Evolutionary conservation across 2,113 vertebrate species (phyloP).

Genomic region (Sinocyclocheilus grahami): DNA sequence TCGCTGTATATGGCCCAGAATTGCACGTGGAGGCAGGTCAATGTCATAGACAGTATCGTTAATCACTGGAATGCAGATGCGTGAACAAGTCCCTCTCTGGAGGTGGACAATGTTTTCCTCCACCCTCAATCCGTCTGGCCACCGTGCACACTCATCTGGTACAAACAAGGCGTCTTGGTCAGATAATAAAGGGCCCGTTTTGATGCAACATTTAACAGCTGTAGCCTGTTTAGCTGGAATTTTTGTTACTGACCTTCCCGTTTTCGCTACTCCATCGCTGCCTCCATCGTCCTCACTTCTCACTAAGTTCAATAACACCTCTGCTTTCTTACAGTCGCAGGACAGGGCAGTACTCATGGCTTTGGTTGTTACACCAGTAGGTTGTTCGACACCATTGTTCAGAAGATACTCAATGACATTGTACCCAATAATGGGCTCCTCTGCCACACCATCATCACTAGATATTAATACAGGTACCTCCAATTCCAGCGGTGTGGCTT

Average conservation of each 20-base stretch:
- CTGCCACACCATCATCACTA: no score
- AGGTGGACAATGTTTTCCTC: slow-evolving; percentile 7
- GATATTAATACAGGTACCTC: no score
- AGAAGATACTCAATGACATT: background rate
- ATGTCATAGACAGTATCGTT: slow-evolving; percentile 33
- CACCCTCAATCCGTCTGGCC: slow-evolving; percentile 21
- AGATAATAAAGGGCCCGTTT: background rate
- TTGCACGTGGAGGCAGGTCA: background rate
- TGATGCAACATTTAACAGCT: slow-evolving; percentile 28
- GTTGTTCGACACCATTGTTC: background rate
- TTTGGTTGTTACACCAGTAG: background rate
- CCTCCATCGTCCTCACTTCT: background rate
- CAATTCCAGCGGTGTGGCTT: no score
- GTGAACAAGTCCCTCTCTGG: slow-evolving; percentile 9
- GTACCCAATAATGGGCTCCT: no score
- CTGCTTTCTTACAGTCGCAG: slow-evolving; percentile 46
- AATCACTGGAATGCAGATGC: background rate
- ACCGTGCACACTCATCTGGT: background rate
- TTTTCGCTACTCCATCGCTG: background rate
- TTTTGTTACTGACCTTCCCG: background rate
- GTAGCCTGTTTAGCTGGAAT: slow-evolving; percentile 39
- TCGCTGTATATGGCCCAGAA: slow-evolving; percentile 11
- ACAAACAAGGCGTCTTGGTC: slow-evolving; percentile 29
- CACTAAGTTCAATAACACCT: slow-evolving; percentile 40
- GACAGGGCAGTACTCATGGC: slow-evolving; percentile 49